phyloP scores from a whole-genome alignment of 1,140 invertebrate species.

The Nebria ingens region DNA sequence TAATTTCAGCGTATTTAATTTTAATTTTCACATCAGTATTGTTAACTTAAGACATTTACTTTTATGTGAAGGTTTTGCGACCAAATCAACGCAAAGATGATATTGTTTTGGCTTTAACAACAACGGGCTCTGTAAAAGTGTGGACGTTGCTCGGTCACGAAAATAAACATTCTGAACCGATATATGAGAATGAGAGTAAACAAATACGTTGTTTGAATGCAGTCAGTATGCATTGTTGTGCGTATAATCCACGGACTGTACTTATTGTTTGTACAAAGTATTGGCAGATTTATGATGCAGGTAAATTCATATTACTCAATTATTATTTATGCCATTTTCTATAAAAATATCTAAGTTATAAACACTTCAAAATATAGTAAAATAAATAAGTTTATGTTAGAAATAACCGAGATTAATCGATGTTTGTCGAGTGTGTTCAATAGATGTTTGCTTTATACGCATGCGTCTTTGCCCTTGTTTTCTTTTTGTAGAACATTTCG shows the following conservation, averaged over 20 bases:
- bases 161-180: conserved; percentile 71
- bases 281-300: conserved; percentile 86
- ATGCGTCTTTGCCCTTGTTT: too few relatives aligned
- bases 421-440: too few relatives aligned
- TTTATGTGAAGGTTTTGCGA: conserved; percentile 49
- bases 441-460: not conserved
- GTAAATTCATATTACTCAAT: conserved; percentile 29
- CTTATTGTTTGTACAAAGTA: conserved; percentile 93
- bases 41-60: not conserved
- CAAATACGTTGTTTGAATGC: conserved; percentile 91
- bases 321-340: conserved; percentile 11
- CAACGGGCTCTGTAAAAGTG: conserved; percentile 94
- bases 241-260: conserved; percentile 92
- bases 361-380: not conserved
- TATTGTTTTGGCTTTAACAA: conserved; percentile 90
- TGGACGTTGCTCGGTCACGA: conserved; percentile 91
- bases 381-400: too few relatives aligned
- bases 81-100: conserved; percentile 89
- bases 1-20: too few relatives aligned
- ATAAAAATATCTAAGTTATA: conserved; percentile 13
- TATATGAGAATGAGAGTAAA: conserved; percentile 97
- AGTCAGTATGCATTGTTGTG: conserved; percentile 84
- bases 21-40: not conserved
- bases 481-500: not conserved
- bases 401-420: too few relatives aligned